Evolutionary conservation across 2,888 invertebrate genomes (phyloP).

Genomic region (Leucophora obtusa): DNA sequence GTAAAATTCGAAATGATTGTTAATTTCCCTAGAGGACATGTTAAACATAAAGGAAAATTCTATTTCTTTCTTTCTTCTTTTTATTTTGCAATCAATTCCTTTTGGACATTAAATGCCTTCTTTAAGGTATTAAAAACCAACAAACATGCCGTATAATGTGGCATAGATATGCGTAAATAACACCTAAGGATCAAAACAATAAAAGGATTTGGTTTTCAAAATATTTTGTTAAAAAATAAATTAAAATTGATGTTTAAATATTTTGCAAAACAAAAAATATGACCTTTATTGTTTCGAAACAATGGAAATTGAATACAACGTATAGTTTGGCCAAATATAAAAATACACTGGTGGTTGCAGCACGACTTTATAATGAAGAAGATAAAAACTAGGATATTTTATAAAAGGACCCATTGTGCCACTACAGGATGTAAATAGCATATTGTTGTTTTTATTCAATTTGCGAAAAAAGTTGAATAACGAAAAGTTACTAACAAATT

Average conservation of each 20-base stretch:
- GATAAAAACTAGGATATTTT: background rate
- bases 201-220: slow-evolving; percentile 14
- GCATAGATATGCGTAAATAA: slow-evolving; percentile 58
- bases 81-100: slow-evolving; percentile 38
- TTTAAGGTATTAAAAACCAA: slow-evolving; percentile 36
- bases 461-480: background rate
- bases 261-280: slow-evolving; percentile 23
- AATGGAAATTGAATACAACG: background rate
- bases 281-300: slow-evolving; percentile 19
- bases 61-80: background rate
- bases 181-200: slow-evolving; percentile 43
- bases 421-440: slow-evolving; percentile 29
- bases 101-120: slow-evolving; percentile 29
- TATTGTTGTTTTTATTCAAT: slow-evolving; percentile 14
- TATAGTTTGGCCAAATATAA: slow-evolving; percentile 28
- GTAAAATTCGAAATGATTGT: slow-evolving; percentile 22
- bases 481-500: slow-evolving; percentile 13
- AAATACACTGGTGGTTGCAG: slow-evolving; percentile 16
- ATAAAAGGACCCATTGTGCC: slow-evolving; percentile 35
- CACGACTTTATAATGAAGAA: slow-evolving; percentile 20
- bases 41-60: slow-evolving; percentile 28
- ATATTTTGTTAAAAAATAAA: slow-evolving; percentile 1
- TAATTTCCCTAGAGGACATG: slow-evolving; percentile 45
- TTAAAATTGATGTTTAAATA: slow-evolving; percentile 18
- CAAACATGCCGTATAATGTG: slow-evolving; percentile 45